Conservation (phyloP, 2,113 vertebrate genomes). For the Bungarus multicinctus region DNA sequence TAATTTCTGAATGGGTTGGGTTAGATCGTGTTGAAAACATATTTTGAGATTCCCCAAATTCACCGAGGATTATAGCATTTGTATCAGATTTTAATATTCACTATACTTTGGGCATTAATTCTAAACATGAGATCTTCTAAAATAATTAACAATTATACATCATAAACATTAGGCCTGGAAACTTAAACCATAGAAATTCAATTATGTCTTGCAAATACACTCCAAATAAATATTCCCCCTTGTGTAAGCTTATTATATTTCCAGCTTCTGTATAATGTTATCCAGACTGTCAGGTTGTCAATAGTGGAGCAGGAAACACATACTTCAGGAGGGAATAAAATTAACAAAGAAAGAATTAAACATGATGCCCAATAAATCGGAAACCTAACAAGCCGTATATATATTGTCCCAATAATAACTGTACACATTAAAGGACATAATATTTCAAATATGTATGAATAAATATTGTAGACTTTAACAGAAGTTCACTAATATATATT, state of each 20-base stretch:
- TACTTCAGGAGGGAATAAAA: constrained; percentile 19
- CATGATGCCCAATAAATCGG: constrained; percentile 12
- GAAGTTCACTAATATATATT: background rate
- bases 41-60: background rate
- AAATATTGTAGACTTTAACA: background rate
- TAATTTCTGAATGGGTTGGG: background rate
- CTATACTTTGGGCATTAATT: background rate
- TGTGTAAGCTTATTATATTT: background rate
- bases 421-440: background rate
- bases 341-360: constrained; percentile 28
- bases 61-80: background rate
- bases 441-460: background rate
- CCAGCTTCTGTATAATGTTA: constrained; percentile 17
- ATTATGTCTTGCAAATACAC: background rate
- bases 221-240: background rate
- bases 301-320: background rate
- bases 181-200: background rate
- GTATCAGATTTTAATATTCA: background rate
- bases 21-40: background rate
- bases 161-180: background rate
- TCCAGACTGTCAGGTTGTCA: constrained; percentile 24
- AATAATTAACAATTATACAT: background rate
- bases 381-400: background rate
- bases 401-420: background rate
- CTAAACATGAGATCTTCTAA: background rate